Conservation (phyloP, 2,113 vertebrate species). For the Vicugna pacos region DNA sequence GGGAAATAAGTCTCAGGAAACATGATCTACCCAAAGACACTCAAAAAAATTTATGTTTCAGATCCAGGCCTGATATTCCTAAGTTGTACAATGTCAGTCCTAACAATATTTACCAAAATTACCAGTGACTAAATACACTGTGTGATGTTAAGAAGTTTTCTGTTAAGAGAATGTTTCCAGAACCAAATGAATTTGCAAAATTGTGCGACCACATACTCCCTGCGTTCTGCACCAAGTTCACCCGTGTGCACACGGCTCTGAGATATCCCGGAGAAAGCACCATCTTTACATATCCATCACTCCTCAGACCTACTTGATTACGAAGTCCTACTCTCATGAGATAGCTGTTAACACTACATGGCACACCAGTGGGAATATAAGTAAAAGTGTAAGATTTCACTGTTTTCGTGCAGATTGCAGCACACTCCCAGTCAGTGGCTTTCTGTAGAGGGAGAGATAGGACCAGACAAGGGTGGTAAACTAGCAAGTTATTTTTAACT, state of each 20-base stretch:
- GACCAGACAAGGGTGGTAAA: not conserved
- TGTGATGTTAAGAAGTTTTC: not conserved
- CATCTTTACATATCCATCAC: not conserved
- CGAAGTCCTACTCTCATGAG: not conserved
- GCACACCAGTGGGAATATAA: not conserved
- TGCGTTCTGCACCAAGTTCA: not conserved
- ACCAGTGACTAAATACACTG: not conserved
- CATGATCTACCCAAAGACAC: not conserved
- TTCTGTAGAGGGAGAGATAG: not conserved
- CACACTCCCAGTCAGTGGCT: not conserved
- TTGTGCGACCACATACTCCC: accelerated
- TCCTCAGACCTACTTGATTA: not conserved
- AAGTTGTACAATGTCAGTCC: not conserved
- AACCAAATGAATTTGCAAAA: not conserved
- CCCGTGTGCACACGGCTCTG: not conserved
- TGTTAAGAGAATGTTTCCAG: not conserved
- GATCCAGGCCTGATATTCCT: not conserved
- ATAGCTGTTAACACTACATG: not conserved
- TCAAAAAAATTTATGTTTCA: not conserved
- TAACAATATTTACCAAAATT: not conserved
- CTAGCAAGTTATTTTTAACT: not conserved
- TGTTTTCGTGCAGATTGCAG: not conserved
- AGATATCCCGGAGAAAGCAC: not conserved
- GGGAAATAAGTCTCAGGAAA: not conserved
- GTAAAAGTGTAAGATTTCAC: not conserved